Percentiles rank a stretch among this genome's conserved stretches.
phyloP scores from a whole-genome alignment of 2,797 vertebrate genomes.

The Podarcis siculus region DNA sequence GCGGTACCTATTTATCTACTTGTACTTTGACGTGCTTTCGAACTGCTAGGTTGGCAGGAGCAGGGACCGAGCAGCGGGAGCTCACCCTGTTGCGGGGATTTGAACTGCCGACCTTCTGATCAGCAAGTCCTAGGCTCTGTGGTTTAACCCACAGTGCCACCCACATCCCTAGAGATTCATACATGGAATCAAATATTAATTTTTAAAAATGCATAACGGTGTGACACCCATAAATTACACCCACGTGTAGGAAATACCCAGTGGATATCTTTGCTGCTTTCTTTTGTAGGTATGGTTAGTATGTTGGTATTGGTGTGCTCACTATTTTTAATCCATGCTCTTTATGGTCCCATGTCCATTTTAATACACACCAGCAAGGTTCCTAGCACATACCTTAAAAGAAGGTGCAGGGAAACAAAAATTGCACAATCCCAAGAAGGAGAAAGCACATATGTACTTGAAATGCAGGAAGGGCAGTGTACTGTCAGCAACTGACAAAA shows the following conservation, averaged over 20 bases:
- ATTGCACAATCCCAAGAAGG: background rate
- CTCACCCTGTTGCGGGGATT: too few relatives aligned
- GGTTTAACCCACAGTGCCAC: too few relatives aligned
- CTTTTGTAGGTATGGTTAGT: background rate
- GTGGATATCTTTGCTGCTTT: background rate
- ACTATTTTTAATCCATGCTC: background rate
- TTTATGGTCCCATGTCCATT: background rate
- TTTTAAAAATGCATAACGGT: background rate
- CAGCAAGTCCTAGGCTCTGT: too few relatives aligned
- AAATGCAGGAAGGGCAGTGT: background rate
- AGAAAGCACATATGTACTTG: background rate
- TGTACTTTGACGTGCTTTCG: too few relatives aligned
- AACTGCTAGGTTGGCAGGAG: too few relatives aligned
- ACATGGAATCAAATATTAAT: too few relatives aligned
- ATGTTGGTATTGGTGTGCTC: background rate
- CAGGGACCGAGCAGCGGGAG: too few relatives aligned
- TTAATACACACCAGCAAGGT: background rate
- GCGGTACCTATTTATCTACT: too few relatives aligned
- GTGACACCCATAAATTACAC: background rate
- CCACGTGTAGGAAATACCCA: background rate
- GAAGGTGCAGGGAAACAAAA: background rate
- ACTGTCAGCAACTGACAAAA: background rate
- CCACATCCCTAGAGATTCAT: too few relatives aligned
- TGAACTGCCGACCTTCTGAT: too few relatives aligned
- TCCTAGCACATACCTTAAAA: background rate